A percentile compares a stretch with the other conserved stretches of the same genome.
These are phyloP conservation scores for Pelmatolapia mariae DNA, from an alignment of 2,113 vertebrate genomes.

Conservation along the genomic window DNA sequence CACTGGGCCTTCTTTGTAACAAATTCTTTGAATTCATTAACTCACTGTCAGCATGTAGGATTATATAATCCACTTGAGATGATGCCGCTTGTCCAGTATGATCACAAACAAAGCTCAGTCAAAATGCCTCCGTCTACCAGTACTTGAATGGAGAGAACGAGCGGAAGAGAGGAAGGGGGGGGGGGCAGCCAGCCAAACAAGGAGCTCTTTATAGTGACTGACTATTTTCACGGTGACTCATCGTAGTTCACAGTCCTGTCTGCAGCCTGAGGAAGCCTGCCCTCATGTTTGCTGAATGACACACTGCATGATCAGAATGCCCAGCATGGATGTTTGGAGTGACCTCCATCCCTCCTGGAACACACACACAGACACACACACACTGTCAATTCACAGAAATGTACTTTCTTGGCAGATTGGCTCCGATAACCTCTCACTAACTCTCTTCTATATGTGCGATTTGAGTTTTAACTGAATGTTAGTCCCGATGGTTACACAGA, in stretches of 20 bases:
- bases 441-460: not conserved
- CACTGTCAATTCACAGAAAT: not conserved
- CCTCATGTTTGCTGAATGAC: conserved; percentile 51
- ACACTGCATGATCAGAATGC: conserved; percentile 34
- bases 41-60: not conserved
- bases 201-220: conserved; percentile 50
- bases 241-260: conserved; percentile 26
- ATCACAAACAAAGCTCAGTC: not conserved
- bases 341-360: not conserved
- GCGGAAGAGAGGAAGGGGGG: not conserved
- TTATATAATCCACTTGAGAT: conserved; percentile 8
- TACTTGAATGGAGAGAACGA: conserved; percentile 11
- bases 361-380: not conserved
- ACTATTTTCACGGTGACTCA: conserved; percentile 52
- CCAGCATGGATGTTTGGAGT: conserved; percentile 10
- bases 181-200: conserved; percentile 6
- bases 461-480: not conserved
- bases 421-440: not conserved
- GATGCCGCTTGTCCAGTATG: not conserved
- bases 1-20: not conserved
- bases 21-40: not conserved
- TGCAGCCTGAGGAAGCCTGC: conserved; percentile 19
- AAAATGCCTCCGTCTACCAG: not conserved
- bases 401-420: not conserved
- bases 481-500: not conserved